These are phyloP conservation scores for Noctuana brunneofusca DNA, from an alignment of 2,888 invertebrate species.

Conservation along the genomic window DNA sequence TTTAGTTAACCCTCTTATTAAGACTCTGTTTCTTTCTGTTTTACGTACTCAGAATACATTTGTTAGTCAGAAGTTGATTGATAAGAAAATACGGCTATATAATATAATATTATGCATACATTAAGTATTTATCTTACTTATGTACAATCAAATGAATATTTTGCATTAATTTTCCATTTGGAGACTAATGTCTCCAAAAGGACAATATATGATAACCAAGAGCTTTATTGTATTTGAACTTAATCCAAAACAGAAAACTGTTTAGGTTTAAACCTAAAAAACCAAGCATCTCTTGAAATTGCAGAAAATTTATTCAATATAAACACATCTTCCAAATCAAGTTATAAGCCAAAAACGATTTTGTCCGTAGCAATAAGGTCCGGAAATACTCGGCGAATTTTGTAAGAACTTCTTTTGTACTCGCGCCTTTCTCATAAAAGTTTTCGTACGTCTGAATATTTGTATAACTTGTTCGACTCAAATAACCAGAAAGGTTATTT, in stretches of 20 bases:
- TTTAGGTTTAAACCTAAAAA: too few relatives aligned
- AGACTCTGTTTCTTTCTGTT: conserved; percentile 1
- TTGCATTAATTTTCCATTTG: too few relatives aligned
- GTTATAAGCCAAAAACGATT: conserved; percentile 35
- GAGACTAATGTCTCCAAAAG: too few relatives aligned
- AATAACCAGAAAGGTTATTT: conserved; percentile 24
- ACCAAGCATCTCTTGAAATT: conserved; percentile 35
- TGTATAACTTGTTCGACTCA: conserved; percentile 21
- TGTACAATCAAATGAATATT: too few relatives aligned
- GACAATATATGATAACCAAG: too few relatives aligned
- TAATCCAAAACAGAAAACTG: too few relatives aligned
- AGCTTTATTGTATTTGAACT: not conserved
- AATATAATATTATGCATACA: too few relatives aligned
- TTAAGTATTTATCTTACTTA: too few relatives aligned
- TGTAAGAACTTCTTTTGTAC: conserved; percentile 26
- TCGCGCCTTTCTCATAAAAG: conserved; percentile 35
- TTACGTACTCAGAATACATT: not conserved
- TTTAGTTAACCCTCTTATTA: not conserved
- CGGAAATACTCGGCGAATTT: conserved; percentile 36
- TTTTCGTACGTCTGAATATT: conserved; percentile 36
- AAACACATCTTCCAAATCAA: conserved; percentile 35
- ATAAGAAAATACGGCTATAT: too few relatives aligned
- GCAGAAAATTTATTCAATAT: conserved; percentile 31
- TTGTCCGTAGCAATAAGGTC: conserved; percentile 31
- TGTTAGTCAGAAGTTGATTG: not conserved